A percentile compares a stretch with the other conserved stretches of the same genome.
Conservation (phyloP, 2,888 invertebrate genomes). For the Dasypogon diadema region DNA sequence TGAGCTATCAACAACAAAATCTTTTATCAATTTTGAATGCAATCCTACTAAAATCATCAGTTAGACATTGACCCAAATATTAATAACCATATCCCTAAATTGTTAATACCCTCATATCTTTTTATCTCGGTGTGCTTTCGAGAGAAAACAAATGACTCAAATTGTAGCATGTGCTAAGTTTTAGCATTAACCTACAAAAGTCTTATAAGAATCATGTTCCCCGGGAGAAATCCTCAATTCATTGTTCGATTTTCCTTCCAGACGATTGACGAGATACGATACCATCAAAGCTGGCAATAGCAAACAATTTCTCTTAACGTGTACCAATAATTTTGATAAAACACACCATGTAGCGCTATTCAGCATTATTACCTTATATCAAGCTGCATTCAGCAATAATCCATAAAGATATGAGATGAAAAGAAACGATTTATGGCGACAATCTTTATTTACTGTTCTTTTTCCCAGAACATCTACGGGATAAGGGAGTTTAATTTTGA, state of each 20-base stretch:
- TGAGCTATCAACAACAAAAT: too few species aligned
- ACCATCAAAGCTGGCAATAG: slow-evolving; percentile 5
- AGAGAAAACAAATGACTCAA: background rate
- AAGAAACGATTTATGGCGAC: slow-evolving; percentile 34
- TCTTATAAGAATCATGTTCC: background rate
- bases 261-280: slow-evolving; percentile 14
- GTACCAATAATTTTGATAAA: slow-evolving; percentile 34
- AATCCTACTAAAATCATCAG: too few species aligned
- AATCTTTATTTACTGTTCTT: slow-evolving; percentile 35
- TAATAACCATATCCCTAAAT: too few species aligned
- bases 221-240: background rate
- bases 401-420: slow-evolving; percentile 39
- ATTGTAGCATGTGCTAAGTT: background rate
- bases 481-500: background rate
- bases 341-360: slow-evolving; percentile 10
- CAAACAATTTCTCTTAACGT: background rate
- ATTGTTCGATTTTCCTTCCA: slow-evolving; percentile 35
- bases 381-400: slow-evolving; percentile 48
- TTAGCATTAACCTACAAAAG: slow-evolving; percentile 6
- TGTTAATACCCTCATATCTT: background rate
- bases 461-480: background rate
- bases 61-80: too few species aligned
- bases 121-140: background rate
- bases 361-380: slow-evolving; percentile 13
- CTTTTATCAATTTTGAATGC: too few species aligned